Percentiles rank a stretch among this genome's conserved stretches.
Evolutionary conservation across 2,888 invertebrate species (phyloP).

Genomic region (Eilema griseolum): DNA sequence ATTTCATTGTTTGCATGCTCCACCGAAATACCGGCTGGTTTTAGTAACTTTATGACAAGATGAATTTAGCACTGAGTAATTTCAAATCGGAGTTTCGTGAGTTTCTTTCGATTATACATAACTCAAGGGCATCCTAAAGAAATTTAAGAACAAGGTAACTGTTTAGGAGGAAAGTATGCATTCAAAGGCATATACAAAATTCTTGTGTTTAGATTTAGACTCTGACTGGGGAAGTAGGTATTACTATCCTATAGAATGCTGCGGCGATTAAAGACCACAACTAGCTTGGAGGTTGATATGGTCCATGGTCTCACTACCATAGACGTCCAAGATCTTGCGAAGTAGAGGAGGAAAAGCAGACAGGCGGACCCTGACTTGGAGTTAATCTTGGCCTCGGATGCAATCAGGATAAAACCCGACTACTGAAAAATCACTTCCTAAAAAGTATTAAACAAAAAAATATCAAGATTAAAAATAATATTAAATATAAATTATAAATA

Average conservation of each 20-base stretch:
- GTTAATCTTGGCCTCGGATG: too few species aligned
- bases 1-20: constrained; percentile 66
- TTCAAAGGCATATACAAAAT: background rate
- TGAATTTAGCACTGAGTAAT: constrained; percentile 50
- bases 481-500: too few species aligned
- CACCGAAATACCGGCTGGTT: constrained; percentile 58
- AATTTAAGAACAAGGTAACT: background rate
- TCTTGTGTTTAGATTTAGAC: background rate
- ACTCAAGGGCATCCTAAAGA: background rate
- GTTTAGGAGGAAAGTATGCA: background rate
- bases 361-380: too few species aligned
- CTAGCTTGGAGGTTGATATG: too few species aligned
- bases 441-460: too few species aligned
- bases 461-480: too few species aligned
- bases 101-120: constrained; percentile 7
- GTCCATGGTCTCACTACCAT: too few species aligned
- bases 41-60: constrained; percentile 61
- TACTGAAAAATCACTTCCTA: too few species aligned
- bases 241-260: background rate
- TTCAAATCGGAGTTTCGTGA: constrained; percentile 24
- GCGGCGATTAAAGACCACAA: background rate
- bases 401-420: too few species aligned
- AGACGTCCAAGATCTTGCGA: too few species aligned
- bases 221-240: background rate
- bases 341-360: too few species aligned